A percentile compares a stretch with the other conserved stretches of the same genome.
Conservation (phyloP, 2,113 vertebrate genomes). For the Barnardius zonarius region DNA sequence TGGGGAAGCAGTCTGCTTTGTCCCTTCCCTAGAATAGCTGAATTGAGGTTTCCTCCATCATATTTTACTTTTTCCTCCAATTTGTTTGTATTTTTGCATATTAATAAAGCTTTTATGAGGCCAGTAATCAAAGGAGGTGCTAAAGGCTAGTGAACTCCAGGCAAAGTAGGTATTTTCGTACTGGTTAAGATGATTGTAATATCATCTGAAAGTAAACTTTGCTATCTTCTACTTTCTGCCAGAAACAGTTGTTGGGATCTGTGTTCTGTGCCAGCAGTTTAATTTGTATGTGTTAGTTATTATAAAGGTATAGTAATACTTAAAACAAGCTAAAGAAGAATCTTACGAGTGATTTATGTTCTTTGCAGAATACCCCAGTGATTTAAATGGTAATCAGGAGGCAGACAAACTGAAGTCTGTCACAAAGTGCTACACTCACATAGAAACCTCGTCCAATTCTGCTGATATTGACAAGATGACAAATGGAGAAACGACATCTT, state of each 20-base stretch:
- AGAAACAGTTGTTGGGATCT: not conserved
- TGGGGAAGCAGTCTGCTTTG: not conserved
- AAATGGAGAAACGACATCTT: slow-evolving; percentile 91
- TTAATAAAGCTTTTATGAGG: not conserved
- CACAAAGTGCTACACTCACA: slow-evolving; percentile 89
- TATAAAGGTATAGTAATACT: not conserved
- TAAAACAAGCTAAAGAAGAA: not conserved
- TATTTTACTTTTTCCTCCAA: not conserved
- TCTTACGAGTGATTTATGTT: not conserved
- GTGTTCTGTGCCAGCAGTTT: not conserved
- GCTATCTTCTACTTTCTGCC: not conserved
- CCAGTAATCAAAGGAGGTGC: not conserved
- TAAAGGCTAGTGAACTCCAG: not conserved
- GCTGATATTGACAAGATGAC: slow-evolving; percentile 92
- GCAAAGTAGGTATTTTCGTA: not conserved
- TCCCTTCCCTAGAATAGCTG: not conserved
- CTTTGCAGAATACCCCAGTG: slow-evolving; percentile 75
- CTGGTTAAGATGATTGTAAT: not conserved
- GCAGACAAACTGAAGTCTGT: slow-evolving; percentile 88
- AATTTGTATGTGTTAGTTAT: not conserved
- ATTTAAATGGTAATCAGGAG: slow-evolving; percentile 84
- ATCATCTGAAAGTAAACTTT: not conserved
- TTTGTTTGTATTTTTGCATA: not conserved
- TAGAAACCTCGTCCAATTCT: slow-evolving; percentile 92
- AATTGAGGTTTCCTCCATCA: not conserved